phyloP scores from a whole-genome alignment of 2,888 invertebrate species.

The Thymelicus sylvestris region DNA sequence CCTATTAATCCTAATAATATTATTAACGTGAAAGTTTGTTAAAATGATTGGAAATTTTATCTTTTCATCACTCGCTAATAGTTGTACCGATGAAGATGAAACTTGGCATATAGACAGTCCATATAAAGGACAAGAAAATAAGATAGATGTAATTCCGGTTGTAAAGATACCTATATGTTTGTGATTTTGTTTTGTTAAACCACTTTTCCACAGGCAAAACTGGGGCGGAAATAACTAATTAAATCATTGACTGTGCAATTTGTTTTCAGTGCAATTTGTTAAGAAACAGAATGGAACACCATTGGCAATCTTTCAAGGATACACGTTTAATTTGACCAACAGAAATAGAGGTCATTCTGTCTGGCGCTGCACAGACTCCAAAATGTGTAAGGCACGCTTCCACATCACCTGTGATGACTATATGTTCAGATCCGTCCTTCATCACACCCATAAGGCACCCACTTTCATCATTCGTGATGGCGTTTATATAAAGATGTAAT shows the following conservation, averaged over 20 bases:
- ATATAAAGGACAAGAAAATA: too few relatives aligned
- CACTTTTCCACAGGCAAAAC: too few relatives aligned
- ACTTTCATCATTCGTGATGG: background rate
- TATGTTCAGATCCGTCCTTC: background rate
- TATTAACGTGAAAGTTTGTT: too few relatives aligned
- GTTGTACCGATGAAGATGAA: too few relatives aligned
- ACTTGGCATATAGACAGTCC: too few relatives aligned
- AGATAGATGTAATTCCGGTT: too few relatives aligned
- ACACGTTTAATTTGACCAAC: conserved; percentile 38
- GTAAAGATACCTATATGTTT: too few relatives aligned
- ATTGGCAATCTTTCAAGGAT: conserved; percentile 44
- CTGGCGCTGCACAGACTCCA: conserved; percentile 43
- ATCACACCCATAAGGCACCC: background rate
- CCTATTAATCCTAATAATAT: too few relatives aligned
- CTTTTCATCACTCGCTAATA: too few relatives aligned
- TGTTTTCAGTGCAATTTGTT: conserved; percentile 43
- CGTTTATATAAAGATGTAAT: background rate
- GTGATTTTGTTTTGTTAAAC: too few relatives aligned
- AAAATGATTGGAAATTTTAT: too few relatives aligned
- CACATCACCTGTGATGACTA: background rate
- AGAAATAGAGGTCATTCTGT: conserved; percentile 3
- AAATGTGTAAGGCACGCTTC: conserved; percentile 68
- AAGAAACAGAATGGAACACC: conserved; percentile 42
- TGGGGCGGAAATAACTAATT: background rate
- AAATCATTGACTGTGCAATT: background rate